A percentile compares a stretch with the other conserved stretches of the same genome.
phyloP scores from a whole-genome alignment of 1,140 invertebrate genomes.

The Atta cephalotes region DNA sequence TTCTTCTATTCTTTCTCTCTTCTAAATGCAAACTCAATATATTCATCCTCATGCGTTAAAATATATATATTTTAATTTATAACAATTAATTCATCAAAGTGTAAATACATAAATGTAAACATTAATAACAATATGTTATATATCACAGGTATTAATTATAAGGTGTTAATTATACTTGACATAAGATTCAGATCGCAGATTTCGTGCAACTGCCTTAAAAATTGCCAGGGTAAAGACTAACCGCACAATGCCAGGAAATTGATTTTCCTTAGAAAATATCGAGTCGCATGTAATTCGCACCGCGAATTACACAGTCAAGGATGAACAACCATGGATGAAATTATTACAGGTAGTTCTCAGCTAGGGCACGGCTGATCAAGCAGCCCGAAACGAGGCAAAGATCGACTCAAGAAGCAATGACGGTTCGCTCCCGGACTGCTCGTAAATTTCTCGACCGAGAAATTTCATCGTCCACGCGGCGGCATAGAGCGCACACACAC shows the following conservation, averaged over 20 bases:
- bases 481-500: conserved; percentile 15
- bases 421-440: conserved; percentile 25
- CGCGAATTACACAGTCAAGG: conserved; percentile 54
- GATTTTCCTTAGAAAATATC: conserved; percentile 58
- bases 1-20: not conserved
- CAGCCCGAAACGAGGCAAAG: conserved; percentile 25
- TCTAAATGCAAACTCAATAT: not conserved
- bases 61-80: not conserved
- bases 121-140: not conserved
- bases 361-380: conserved; percentile 9
- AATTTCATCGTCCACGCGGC: conserved; percentile 61
- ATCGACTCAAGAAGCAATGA: conserved; percentile 27
- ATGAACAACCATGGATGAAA: conserved; percentile 55
- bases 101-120: not conserved
- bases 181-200: conserved; percentile 12
- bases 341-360: conserved; percentile 43
- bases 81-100: not conserved
- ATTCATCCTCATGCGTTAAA: not conserved
- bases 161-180: not conserved
- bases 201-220: conserved; percentile 3
- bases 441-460: conserved; percentile 63
- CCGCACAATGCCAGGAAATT: conserved; percentile 34
- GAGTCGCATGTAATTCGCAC: not conserved
- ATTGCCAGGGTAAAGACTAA: not conserved
- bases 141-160: not conserved